Evolutionary conservation across 1,140 invertebrate genomes (phyloP), one percentile per base, ranked within the genome.

Genomic region (Drosophila triauraria): DNA sequence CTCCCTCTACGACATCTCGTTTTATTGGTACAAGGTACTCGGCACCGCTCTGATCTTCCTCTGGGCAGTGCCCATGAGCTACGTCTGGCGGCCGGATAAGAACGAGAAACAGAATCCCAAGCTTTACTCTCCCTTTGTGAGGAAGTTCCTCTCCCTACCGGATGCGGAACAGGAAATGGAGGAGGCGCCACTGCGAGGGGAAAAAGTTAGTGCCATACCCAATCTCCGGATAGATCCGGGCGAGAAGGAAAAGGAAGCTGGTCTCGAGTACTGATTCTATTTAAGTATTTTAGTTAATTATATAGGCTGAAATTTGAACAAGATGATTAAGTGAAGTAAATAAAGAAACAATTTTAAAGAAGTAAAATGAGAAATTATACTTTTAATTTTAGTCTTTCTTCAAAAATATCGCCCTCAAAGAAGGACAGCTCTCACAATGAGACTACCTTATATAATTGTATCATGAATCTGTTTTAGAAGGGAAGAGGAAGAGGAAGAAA

Each of bases 21-120:
- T 95, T 71, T 93, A 94, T 59, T 95, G 94, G 93, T 95, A 95
- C 58, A 94, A 95, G 10, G 93, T 94, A 27, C 90, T 96, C 6
- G 96, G 95, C 8, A 93, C 94, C 43, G 30, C 94, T 0, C 93
- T 95, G 0, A 94, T 95, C 0, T 94, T 96, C n/a, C 51, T 94
- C 0, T 93, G 96, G 23, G 96, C 96, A 2, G 61, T 92, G 44
- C 80, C 93, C 4, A 82, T 93, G 50, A 93, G 93, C 59, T 93
- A 84, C 60, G 72, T 94, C 4, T 84, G 76, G 47, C 68, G 58
- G 9, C 54, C 67, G 3, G 75, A 91, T 40, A 51, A 72, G 12
- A 38, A 79, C 17, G 68, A 79, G 15, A 74, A 70, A n/a, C 63
- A 56, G 20, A 75, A 91, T 67, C 80, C 82, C 1, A 91, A 91